Evolutionary conservation across 2,888 invertebrate species (phyloP).

Genomic region (Rhorus exstirpatorius): DNA sequence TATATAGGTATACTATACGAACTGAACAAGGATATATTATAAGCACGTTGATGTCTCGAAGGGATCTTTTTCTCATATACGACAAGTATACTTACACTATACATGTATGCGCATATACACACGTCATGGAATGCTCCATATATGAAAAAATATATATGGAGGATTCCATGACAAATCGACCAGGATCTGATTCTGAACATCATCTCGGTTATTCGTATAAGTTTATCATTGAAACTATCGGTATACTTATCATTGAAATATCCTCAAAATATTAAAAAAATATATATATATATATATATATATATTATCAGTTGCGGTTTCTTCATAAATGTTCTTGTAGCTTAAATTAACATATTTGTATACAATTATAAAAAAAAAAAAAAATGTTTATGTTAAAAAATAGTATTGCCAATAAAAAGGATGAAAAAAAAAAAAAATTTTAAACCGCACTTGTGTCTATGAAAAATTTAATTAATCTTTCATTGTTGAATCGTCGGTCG

Average conservation of each 20-base stretch:
- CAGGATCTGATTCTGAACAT: not conserved
- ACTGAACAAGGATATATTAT: constrained; percentile 50
- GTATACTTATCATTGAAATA: not conserved
- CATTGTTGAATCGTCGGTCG: not conserved
- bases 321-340: no score
- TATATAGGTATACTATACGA: constrained; percentile 29
- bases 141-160: constrained; percentile 7
- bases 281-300: no score
- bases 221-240: no score
- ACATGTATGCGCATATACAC: constrained; percentile 5
- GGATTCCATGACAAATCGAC: constrained; percentile 5
- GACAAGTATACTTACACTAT: not conserved
- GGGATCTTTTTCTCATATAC: constrained; percentile 33
- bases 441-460: not conserved
- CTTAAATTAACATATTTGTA: no score
- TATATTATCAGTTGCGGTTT: no score
- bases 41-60: constrained; percentile 45
- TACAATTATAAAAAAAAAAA: no score
- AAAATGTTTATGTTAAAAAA: no score
- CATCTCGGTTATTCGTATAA: not conserved
- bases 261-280: not conserved
- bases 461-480: not conserved
- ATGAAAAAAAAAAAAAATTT: not conserved
- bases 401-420: not conserved
- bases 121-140: not conserved